Evolutionary conservation across 1,140 invertebrate species (phyloP), one percentile per base, ranked within the genome.

Genomic region (Habropoda laboriosa): DNA sequence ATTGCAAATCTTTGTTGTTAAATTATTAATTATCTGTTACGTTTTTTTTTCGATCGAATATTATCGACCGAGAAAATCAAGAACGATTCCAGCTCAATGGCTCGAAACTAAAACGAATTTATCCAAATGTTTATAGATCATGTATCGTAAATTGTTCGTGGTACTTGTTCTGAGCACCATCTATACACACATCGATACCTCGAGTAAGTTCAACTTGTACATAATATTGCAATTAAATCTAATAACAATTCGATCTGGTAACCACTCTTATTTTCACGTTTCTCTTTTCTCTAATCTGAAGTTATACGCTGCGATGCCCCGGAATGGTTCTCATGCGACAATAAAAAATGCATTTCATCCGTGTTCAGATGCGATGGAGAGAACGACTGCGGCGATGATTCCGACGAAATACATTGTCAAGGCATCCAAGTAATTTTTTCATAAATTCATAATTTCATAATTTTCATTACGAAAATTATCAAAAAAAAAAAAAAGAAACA

Each of bases 321-420:
- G 0, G 6, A 75, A 2, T 60, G 6, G 8, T 80, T 81, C 58
- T 18, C 2, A 10, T 94, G 94, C 86, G 58, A 74, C 24, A 93
- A 94, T 70, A 83, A 86, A 55, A 82, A 90, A 47, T 86, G 82
- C 8, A 63, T 88, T 58, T 49, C 63, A n/a, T 32, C 16, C 24
- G 0, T 5, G 0, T 70, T 21, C 12, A 92, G 94, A 35, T 97
- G 96, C 86, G 96, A 97, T 83, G 95, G 95, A 55, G 94, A 96
- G 63, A 91, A 95, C 80, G 96, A 97, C 88, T 97, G 96, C 89
- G 93, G 92, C 32, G 96, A 97, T 91, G 94, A 94, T 68, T 96
- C 95, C 3, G 96, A 97, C 89, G 96, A 97, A 90, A 90, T 92
- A 10, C 12, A 83, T 27, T 87, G 86, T n/a, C 1, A 3, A 1